Percentiles rank a stretch among this genome's conserved stretches.
phyloP scores from a whole-genome alignment of 1,140 invertebrate species.

The Zeugodacus cucurbitae region DNA sequence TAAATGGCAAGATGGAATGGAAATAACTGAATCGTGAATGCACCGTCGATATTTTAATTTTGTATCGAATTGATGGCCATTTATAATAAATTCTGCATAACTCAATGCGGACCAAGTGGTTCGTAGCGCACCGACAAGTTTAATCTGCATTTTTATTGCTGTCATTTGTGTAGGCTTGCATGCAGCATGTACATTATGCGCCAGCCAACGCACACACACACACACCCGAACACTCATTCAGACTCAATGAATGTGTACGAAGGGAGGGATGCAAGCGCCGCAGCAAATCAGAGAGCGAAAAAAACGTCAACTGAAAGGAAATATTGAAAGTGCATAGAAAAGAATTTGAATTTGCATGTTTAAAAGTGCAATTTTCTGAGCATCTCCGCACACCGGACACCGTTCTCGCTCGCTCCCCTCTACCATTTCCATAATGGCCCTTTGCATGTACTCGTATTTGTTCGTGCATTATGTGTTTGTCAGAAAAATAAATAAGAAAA shows the following conservation, averaged over 20 bases:
- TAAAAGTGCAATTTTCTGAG: conserved; percentile 52
- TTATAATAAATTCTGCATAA: conserved; percentile 53
- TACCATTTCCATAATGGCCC: background rate
- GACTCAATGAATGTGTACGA: background rate
- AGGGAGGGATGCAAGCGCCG: background rate
- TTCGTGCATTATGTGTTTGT: conserved; percentile 17
- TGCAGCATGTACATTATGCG: background rate
- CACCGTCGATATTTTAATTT: conserved; percentile 44
- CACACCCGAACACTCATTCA: too few species aligned
- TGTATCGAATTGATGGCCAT: conserved; percentile 63
- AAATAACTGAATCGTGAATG: background rate
- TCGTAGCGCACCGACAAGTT: conserved; percentile 8
- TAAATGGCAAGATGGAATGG: background rate
- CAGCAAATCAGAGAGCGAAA: background rate
- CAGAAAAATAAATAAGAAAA: conserved; percentile 44
- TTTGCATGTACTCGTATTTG: background rate
- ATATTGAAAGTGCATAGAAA: conserved; percentile 11
- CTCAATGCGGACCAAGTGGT: background rate
- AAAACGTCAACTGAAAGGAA: background rate
- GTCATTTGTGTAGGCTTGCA: conserved; percentile 45
- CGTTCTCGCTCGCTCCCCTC: background rate
- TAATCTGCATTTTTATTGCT: conserved; percentile 57
- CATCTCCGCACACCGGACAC: background rate
- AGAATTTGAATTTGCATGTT: conserved; percentile 59
- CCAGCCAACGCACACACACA: conserved; percentile 4